Evolutionary conservation across 1,140 invertebrate species (phyloP), one percentile per base, ranked within the genome.

Genomic region (Eulimnadia texana): DNA sequence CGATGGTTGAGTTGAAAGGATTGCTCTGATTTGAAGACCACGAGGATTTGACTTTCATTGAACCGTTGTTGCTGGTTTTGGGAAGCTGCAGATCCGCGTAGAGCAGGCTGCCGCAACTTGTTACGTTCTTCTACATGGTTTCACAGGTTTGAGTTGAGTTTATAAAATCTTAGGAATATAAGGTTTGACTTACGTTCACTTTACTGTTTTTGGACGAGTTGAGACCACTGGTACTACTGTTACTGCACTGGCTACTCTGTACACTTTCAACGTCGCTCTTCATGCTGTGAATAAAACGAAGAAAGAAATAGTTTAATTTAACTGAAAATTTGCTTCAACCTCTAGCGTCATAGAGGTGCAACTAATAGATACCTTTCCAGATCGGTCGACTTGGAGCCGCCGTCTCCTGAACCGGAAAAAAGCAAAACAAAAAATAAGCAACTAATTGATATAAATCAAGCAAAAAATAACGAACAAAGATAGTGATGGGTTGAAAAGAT

Each of bases 151-250:
- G 73, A 47, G 57, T 62, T 53, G 49, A 63, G 63, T 33, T 29
- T 63, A 49, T 29, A 64, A 33, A 6, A 65, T 60, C 23, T n/a
- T n/a, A n/a, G n/a, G n/a, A 60, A 19, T 67, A 60, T 65, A 20
- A 73, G 74, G 49, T 77, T 75, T 22, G 74, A 76, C 70, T 80
- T 80, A 57, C 80, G 77, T 10, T 78, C 78, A 68, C 80, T 79
- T 25, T 77, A 78, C 19, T n/a, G 78, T 78, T 19, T 78, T 74
- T 1, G 76, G 77, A 10, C 69, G 68, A 3, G 70, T 69, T 51
- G 69, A 70, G 13, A 68, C 68, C 53, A 66, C 64, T 16, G 62
- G 50, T 22, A 60, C 57, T 10, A 52, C 51, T 20, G 53, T 59
- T 29, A 64, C 66, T 50, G 66, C 55, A 57, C 55, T 57, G 55